A percentile compares a stretch with the other conserved stretches of the same genome.
Conservation (phyloP, 2,888 invertebrate species). For the Ichneumon xanthorius region DNA sequence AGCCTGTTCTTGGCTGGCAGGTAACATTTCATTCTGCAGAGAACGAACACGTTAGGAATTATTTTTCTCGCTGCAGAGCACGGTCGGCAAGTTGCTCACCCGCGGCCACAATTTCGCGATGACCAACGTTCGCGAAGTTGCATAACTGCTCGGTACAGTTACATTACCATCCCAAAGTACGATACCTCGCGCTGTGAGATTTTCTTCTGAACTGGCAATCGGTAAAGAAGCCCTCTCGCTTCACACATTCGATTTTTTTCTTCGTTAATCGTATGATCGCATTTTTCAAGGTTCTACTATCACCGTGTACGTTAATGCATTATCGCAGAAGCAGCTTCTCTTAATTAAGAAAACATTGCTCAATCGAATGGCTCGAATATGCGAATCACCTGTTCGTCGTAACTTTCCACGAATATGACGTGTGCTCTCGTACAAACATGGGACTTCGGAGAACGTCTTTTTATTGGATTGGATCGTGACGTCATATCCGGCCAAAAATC, state of each 20-base stretch:
- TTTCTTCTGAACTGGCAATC: constrained; percentile 31
- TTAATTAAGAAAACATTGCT: neutral
- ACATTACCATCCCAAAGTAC: constrained; percentile 35
- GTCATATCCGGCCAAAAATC: too few relatives aligned
- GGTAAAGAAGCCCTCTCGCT: constrained; percentile 45
- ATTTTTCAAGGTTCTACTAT: neutral
- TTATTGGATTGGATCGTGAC: neutral
- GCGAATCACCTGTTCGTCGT: neutral
- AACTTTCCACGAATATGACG: neutral
- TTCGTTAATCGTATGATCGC: neutral
- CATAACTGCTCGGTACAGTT: constrained; percentile 11
- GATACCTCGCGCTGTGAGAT: neutral
- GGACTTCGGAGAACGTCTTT: neutral
- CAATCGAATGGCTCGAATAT: neutral
- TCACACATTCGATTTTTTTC: neutral
- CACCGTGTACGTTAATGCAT: neutral
- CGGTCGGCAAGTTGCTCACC: constrained; percentile 53
- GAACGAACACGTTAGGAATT: neutral
- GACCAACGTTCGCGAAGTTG: constrained; percentile 13
- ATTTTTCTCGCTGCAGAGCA: neutral
- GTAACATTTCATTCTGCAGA: neutral
- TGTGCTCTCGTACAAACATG: neutral
- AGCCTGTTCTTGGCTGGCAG: neutral
- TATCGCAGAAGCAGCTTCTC: neutral
- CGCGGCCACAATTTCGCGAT: neutral